Evolutionary conservation across 2,797 vertebrate genomes (phyloP).

Genomic region (Calcarius lapponicus): DNA sequence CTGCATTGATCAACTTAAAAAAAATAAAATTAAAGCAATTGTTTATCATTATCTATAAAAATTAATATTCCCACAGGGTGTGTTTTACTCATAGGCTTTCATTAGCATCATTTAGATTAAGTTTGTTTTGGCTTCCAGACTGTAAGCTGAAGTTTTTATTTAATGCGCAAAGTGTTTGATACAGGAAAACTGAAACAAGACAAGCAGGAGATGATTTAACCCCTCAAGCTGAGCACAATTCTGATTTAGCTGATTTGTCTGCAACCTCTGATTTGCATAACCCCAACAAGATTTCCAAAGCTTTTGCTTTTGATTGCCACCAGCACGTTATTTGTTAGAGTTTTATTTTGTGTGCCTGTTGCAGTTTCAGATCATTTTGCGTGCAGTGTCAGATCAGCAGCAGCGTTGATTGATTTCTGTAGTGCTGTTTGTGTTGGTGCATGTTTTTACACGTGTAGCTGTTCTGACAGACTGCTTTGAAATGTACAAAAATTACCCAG

Average conservation of each 20-base stretch:
- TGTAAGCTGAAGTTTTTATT: background rate
- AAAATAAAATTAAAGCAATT: background rate
- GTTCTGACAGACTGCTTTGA: background rate
- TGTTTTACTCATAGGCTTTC: background rate
- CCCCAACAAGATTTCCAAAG: background rate
- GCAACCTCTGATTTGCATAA: background rate
- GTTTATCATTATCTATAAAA: background rate
- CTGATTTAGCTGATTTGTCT: background rate
- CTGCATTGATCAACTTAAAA: background rate
- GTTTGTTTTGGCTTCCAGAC: conserved; percentile 2
- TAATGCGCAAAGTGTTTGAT: background rate
- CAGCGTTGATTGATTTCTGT: background rate
- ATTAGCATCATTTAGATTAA: background rate
- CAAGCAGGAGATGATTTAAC: background rate
- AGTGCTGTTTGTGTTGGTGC: background rate
- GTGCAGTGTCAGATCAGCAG: background rate
- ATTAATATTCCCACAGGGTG: background rate
- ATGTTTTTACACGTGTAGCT: background rate
- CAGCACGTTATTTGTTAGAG: background rate
- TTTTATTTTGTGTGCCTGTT: background rate
- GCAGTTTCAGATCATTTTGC: background rate
- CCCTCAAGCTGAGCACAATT: background rate
- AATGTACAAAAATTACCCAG: background rate
- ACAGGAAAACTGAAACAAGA: background rate
- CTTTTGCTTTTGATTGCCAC: background rate